Base-by-base conservation (phyloP, 2,113 vertebrate species). In the Stegostoma tigrinum region DNA sequence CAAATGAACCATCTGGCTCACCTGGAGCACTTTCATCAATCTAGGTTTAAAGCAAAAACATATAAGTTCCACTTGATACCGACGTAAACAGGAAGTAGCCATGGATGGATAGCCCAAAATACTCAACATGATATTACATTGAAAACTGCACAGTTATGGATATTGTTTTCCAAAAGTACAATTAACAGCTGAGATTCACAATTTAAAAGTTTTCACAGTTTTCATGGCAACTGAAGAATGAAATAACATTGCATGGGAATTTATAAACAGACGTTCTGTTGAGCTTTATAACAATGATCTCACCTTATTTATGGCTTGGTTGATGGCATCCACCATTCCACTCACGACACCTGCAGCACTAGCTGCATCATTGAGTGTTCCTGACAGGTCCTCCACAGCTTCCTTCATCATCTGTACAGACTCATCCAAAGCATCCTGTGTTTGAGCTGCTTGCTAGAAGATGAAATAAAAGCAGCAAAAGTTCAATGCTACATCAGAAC, bases 401-500 rank as follows among this genome's bases (percentile, higher is more conserved):
- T 99, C 99, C 93, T 99, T 99, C 98, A 99, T 99, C 99, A 99
- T 99, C 98, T 99, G 99, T 70, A 98, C 98, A 0, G 99, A 98
- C 96, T 99, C 99, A 95, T 99, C 98, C 96, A 99, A 97, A 78
- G 99, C 98, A 96, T 99, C 99, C 96, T 99, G 99, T 21, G 98
- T 99, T 96, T 99, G 98, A 0, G 98, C 98, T 23, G 98, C 99
- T 98, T 99, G 98, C 96, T 97, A 96, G 17, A 95, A 80, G 19
- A 83, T 96, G 0, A 66, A 61, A 38, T 23, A 3, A 55, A 80
- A 48, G 89, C 5, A 14, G 5, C 24, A 95, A 5, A 70, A 5
- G 3, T 34, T 48, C 52, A 4, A 72, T 52, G 68, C 38, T 48
- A 45, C 12, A 34, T 70, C 91, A 90, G 10, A 27, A 61, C 34